Conservation (phyloP, 2,797 vertebrate species). For the Luscinia luscinia region DNA sequence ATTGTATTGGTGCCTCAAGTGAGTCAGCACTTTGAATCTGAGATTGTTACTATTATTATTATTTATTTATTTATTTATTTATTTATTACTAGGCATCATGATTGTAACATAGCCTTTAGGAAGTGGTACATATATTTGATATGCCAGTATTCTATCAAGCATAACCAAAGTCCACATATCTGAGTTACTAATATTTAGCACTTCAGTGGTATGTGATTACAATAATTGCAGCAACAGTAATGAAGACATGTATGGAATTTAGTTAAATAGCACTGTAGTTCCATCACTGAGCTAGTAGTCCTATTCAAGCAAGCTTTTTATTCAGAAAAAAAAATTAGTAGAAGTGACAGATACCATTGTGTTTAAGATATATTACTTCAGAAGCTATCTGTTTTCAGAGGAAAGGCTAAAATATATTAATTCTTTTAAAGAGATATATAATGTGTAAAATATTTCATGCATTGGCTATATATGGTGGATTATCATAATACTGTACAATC, state of each 20-base stretch:
- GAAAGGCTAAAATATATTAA: conserved; percentile 4
- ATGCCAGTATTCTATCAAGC: conserved; percentile 63
- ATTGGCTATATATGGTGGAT: conserved; percentile 29
- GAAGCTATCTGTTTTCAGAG: conserved; percentile 24
- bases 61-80: conserved; percentile 4
- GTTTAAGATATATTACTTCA: conserved; percentile 29
- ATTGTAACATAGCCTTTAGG: conserved; percentile 61
- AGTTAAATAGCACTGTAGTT: conserved; percentile 54
- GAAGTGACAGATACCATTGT: conserved; percentile 38
- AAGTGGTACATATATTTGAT: conserved; percentile 58
- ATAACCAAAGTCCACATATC: conserved; percentile 69
- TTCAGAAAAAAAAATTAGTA: conserved; percentile 11
- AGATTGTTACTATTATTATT: background rate
- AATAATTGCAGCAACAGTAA: conserved; percentile 48
- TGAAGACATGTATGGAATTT: background rate
- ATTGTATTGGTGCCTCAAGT: conserved; percentile 58
- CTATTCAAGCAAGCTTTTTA: conserved; percentile 50
- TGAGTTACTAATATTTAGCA: conserved; percentile 60
- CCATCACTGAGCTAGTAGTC: conserved; percentile 50
- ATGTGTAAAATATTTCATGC: conserved; percentile 44
- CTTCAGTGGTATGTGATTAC: conserved; percentile 56
- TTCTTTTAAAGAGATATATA: conserved; percentile 22
- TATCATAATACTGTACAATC: conserved; percentile 21
- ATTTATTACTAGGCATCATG: conserved; percentile 58
- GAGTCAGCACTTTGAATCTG: conserved; percentile 61